Evolutionary conservation across 2,888 invertebrate species (phyloP), one percentile per base, ranked within the genome.

Genomic region (Trypoxylon attenuatum): DNA sequence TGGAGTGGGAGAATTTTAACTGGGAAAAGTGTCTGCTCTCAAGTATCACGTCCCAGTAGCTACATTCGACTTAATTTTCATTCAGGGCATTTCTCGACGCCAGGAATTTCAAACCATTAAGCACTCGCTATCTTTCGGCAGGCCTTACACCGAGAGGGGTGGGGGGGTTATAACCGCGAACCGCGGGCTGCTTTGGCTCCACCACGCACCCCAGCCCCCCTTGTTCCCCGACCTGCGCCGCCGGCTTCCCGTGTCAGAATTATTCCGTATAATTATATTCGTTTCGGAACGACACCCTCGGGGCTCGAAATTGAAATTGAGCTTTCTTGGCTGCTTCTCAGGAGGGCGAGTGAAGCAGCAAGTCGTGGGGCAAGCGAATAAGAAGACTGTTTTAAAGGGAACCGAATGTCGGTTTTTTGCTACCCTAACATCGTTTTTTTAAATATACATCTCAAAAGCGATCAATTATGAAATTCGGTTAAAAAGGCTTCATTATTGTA

Each of bases 261-360:
- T 85, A 87, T 87, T 86, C 82, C 83, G 86, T 85, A 87, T 86
- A 86, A 87, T 86, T 87, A 86, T 87, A 87, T 87, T 86, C 86
- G 84, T 86, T 86, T 83, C 81, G 84, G 81, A 85, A 87, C 85
- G 86, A 86, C 85, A 85, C 86, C 85, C 86, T 76, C 77, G 86
- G 83, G 86, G 81, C 84, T 82, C 78, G 83, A 86, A 86, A 87
- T 87, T 87, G 86, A 87, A 87, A 87, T 86, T 84, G 85, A 85
- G 84, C 85, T 83, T 84, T 83, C 75, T 76, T 71, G 66, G 63
- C 71, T 60, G 56, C 62, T 60, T n/a, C 60, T 22, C 41, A 51
- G 27, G 51, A 52, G 19, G 53, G 51, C 38, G 33, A 43, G 45
- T 15, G 13, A n/a, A 22, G 42, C 21, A 21, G 22, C 21, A 41